Conservation (phyloP, 2,113 vertebrate genomes). For the Scopus umbretta region DNA sequence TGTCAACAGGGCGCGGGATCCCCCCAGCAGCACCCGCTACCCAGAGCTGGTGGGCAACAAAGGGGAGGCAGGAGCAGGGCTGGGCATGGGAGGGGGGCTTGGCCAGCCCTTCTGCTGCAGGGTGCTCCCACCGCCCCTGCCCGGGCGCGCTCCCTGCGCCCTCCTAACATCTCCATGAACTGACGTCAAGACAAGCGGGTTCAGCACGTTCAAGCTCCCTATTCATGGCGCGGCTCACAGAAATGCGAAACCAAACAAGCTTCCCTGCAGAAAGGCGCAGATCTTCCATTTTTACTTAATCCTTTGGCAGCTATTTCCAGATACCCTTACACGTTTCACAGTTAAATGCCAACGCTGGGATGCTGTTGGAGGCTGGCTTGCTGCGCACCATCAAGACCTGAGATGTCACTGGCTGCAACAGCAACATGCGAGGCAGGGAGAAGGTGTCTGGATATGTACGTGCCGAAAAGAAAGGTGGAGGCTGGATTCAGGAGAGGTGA, state of each 20-base stretch:
- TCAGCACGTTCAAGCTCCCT: background rate
- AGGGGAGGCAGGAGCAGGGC: background rate
- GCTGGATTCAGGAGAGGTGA: background rate
- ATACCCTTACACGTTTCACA: background rate
- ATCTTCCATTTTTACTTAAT: background rate
- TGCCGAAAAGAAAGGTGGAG: background rate
- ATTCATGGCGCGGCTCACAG: background rate
- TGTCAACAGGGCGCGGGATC: background rate
- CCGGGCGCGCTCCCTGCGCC: accelerated
- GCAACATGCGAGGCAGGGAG: background rate
- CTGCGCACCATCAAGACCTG: accelerated
- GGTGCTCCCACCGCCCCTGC: background rate
- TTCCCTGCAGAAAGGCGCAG: background rate
- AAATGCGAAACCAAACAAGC: background rate
- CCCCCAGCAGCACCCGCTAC: accelerated
- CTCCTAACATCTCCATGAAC: accelerated
- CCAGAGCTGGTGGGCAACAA: background rate
- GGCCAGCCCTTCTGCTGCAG: background rate
- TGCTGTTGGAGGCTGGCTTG: background rate
- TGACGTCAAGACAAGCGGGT: background rate
- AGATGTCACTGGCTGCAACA: background rate
- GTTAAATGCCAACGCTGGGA: background rate
- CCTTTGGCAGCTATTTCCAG: background rate
- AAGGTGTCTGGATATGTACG: background rate
- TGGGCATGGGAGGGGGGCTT: background rate